Conservation (phyloP, 2,888 invertebrate genomes). For the Polydrusus cervinus region DNA sequence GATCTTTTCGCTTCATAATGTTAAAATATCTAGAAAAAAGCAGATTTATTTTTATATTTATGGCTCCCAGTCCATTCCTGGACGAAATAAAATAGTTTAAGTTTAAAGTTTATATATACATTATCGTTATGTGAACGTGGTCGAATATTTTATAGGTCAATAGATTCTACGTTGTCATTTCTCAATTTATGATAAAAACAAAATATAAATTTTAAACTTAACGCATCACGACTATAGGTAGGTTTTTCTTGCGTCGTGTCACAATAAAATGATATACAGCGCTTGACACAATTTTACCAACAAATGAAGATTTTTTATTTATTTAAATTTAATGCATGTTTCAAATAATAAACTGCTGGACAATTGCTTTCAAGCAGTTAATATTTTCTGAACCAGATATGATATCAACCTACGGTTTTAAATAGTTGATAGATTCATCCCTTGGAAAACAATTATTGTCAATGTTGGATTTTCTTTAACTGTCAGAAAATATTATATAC, state of each 20-base stretch:
- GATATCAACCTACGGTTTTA: too few species aligned
- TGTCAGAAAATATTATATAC: too few species aligned
- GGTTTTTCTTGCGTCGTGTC: conserved; percentile 6
- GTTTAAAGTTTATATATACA: not conserved
- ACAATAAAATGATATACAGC: not conserved
- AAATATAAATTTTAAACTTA: conserved; percentile 22
- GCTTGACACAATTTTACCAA: not conserved
- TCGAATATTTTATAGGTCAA: conserved; percentile 18
- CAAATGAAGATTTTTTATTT: not conserved
- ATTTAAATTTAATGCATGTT: not conserved
- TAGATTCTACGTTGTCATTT: conserved; percentile 20
- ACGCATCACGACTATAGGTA: not conserved
- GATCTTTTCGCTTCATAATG: too few species aligned
- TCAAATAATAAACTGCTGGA: too few species aligned
- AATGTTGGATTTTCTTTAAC: too few species aligned
- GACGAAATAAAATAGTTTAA: not conserved
- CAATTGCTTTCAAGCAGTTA: too few species aligned
- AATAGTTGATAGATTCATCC: too few species aligned
- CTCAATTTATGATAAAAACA: conserved; percentile 18
- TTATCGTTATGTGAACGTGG: not conserved
- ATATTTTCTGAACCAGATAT: too few species aligned
- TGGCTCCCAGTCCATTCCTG: not conserved
- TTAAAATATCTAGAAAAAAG: too few species aligned
- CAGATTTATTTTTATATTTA: not conserved
- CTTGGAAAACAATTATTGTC: too few species aligned